Evolutionary conservation across 2,113 vertebrate species (phyloP).

Genomic region (Neolamprologus hecqui): DNA sequence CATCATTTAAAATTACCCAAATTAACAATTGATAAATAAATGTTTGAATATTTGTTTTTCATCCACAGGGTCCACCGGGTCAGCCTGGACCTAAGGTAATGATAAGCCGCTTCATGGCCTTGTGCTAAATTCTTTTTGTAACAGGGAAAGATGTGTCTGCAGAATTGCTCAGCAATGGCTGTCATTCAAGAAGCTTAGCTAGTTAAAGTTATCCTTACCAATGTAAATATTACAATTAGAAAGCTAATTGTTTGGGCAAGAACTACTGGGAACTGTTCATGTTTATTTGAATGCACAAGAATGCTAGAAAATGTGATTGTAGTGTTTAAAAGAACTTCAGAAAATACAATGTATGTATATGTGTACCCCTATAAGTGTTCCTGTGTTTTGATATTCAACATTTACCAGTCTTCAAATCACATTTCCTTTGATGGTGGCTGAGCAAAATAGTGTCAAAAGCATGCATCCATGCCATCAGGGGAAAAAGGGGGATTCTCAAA

Average conservation of each 20-base stretch:
- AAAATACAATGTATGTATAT: background rate
- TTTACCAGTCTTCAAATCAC: background rate
- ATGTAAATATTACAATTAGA: background rate
- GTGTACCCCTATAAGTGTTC: background rate
- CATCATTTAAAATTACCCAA: background rate
- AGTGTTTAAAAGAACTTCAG: background rate
- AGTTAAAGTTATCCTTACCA: background rate
- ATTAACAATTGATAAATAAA: background rate
- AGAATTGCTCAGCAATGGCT: background rate
- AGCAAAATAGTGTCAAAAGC: background rate
- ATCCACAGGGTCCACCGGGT: constrained; percentile 77
- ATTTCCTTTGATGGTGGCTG: background rate
- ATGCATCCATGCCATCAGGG: background rate
- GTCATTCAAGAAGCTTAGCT: constrained; percentile 1
- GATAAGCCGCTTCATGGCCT: background rate
- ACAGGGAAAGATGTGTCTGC: background rate
- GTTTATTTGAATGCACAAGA: background rate
- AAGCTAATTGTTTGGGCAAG: background rate
- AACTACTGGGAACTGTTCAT: background rate
- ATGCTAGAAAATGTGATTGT: background rate
- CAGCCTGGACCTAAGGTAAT: constrained; percentile 80
- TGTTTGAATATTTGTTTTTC: background rate
- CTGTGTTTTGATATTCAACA: background rate
- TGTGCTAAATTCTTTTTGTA: background rate
- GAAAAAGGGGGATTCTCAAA: background rate